Evolutionary conservation across 2,113 vertebrate genomes (phyloP).

Genomic region (Glaucidium brasilianum): DNA sequence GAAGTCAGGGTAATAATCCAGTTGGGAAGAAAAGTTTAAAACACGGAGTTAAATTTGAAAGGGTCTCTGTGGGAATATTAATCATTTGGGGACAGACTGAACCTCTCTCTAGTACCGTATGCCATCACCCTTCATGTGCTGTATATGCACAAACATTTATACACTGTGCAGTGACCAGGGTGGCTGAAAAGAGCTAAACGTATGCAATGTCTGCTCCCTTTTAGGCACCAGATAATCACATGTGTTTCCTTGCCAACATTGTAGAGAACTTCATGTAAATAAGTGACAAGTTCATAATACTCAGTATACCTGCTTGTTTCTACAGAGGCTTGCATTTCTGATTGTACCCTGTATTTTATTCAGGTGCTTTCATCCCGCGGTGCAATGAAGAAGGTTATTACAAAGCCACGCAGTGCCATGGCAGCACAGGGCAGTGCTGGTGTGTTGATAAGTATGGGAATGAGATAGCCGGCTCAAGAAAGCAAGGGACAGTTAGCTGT

Average conservation of each 20-base stretch:
- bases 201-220: background rate
- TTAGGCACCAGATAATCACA: background rate
- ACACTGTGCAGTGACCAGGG: background rate
- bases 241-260: background rate
- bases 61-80: background rate
- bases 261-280: background rate
- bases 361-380: conserved; percentile 90
- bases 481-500: conserved; percentile 89
- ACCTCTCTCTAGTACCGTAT: background rate
- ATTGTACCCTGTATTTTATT: background rate
- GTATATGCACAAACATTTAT: background rate
- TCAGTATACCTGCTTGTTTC: background rate
- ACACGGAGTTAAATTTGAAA: background rate
- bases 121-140: background rate
- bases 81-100: background rate
- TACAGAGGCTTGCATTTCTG: background rate
- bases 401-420: conserved; percentile 92
- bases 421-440: conserved; percentile 94
- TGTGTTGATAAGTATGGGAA: conserved; percentile 97
- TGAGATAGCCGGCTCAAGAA: conserved; percentile 92
- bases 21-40: conserved; percentile 10
- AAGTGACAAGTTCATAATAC: background rate
- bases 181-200: background rate
- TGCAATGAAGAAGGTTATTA: conserved; percentile 96
- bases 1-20: conserved; percentile 23